These are phyloP conservation scores for Tetropium fuscum DNA, from an alignment of 2,888 invertebrate species.

Conservation along the genomic window DNA sequence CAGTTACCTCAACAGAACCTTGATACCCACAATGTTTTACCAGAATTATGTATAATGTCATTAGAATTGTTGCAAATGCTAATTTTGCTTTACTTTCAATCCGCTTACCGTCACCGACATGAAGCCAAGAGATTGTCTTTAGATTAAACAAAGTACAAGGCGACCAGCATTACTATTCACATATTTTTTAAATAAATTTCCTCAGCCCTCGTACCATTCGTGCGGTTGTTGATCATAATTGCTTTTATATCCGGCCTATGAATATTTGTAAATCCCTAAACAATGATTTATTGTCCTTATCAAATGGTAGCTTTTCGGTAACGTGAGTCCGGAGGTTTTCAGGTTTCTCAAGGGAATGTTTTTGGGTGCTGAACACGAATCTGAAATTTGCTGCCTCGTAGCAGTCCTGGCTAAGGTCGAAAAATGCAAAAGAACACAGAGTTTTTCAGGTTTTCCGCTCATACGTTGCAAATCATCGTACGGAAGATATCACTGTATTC, in stretches of 20 bases:
- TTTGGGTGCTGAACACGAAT: too few species aligned
- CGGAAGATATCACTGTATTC: too few species aligned
- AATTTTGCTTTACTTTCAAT: constrained; percentile 24
- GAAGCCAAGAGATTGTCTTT: constrained; percentile 14
- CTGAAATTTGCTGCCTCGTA: too few species aligned
- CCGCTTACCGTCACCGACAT: neutral
- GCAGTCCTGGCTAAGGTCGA: too few species aligned
- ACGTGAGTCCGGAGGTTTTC: too few species aligned
- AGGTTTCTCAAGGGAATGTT: too few species aligned
- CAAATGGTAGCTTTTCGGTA: too few species aligned
- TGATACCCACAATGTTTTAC: constrained; percentile 6
- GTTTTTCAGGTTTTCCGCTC: too few species aligned
- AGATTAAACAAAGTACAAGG: constrained; percentile 23
- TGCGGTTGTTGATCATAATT: neutral
- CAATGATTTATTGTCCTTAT: too few species aligned
- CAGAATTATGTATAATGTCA: constrained; percentile 11
- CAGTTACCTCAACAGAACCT: constrained; percentile 12
- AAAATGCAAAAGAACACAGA: too few species aligned
- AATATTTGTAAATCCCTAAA: too few species aligned
- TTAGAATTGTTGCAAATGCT: constrained; percentile 16
- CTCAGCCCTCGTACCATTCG: neutral
- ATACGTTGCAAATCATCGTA: too few species aligned
- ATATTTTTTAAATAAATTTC: neutral
- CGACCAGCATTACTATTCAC: constrained; percentile 4
- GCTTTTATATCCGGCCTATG: neutral